These are phyloP conservation scores for Fabriciana adippe DNA, from an alignment of 2,888 invertebrate genomes.

Conservation along the genomic window DNA sequence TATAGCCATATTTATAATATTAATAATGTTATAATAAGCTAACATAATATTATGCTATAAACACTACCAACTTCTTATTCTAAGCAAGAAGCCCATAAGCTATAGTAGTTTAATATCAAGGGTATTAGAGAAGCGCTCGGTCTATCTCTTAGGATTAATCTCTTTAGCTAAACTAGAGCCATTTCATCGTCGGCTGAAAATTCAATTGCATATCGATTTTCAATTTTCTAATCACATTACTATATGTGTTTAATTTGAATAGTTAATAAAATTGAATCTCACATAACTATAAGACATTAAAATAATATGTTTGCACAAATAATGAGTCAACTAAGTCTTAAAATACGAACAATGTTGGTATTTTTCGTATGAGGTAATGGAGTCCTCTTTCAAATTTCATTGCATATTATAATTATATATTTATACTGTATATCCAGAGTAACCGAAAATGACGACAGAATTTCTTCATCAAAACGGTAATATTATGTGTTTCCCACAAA, in stretches of 20 bases:
- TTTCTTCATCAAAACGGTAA: no score
- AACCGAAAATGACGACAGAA: no score
- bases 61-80: not conserved
- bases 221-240: constrained; percentile 29
- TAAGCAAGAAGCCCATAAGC: constrained; percentile 3
- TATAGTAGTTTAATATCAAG: constrained; percentile 21
- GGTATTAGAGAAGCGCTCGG: constrained; percentile 23
- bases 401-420: no score
- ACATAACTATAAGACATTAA: not conserved
- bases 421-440: no score
- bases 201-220: constrained; percentile 34
- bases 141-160: constrained; percentile 29
- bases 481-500: no score
- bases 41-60: constrained; percentile 2
- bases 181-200: constrained; percentile 19
- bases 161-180: constrained; percentile 28
- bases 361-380: no score
- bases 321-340: no score
- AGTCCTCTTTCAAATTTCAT: no score
- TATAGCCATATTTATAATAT: no score
- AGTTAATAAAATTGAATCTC: not conserved
- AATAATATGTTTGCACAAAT: not conserved
- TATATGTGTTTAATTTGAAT: constrained; percentile 8
- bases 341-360: no score
- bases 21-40: no score